Base-by-base conservation (phyloP, 1,140 invertebrate genomes). In the Homarus americanus region DNA sequence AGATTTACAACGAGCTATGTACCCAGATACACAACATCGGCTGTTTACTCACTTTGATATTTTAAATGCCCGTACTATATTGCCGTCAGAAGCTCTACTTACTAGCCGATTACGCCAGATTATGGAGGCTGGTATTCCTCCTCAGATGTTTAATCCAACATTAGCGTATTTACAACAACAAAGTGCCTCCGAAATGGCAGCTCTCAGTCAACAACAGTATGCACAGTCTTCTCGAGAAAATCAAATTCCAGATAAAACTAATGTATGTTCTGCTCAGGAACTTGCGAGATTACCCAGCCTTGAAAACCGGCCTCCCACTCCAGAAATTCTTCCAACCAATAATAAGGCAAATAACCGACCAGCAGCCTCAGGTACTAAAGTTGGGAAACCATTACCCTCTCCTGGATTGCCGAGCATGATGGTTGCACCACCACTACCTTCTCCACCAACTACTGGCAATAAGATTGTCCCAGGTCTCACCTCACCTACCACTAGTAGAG, bases 1-100 rank as follows among this genome's bases (percentile, higher is more conserved):
- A 66, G 89, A 91, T 28, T 49, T 85, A 58, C 91, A 87, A 75
- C 72, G 84, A 44, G 66, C 80, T 66, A 36, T 83, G n/a, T 92
- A 82, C 82, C 53, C 89, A 44, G 84, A 86, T 76, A 34, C 69
- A 28, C 84, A 49, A 38, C 82, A 72, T 49, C 82, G 49, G 66
- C 66, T 86, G n/a, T 86, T 49, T 53, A 86, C 32, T 34, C 36
- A 72, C 17, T 44, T 38, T 72, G 82, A 84, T 12, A 40, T 84
- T n/a, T 40, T 84, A 38, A 84, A 72, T 66, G 82, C 82, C 38
- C 82, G 36, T 41, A n/a, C 53, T 28, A 84, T 84, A 63, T 24
- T 82, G 10, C 40, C 34, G 28, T 34, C n/a, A 36, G 78, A 80
- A 49, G 66, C 82, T 38, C 10, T 36, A 9, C 63, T 69, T 32